A percentile compares a stretch with the other conserved stretches of the same genome.
phyloP scores from a whole-genome alignment of 2,888 invertebrate species.

The Amphipoea oculea region DNA sequence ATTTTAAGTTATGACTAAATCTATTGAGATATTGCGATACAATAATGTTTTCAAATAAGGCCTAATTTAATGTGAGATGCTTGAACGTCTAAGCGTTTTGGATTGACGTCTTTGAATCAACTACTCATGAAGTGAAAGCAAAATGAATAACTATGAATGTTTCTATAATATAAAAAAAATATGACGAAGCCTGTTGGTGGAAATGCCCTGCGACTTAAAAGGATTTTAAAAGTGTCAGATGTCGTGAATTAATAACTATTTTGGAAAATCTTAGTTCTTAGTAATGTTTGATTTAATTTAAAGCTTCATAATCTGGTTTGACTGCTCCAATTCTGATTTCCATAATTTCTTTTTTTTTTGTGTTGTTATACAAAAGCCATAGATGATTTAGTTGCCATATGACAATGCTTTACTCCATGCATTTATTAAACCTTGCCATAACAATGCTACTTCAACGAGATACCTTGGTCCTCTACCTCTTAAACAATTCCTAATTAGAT shows the following conservation, averaged over 20 bases:
- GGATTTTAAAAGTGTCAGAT: not conserved
- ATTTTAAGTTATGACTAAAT: not conserved
- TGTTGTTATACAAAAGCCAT: slow-evolving; percentile 38
- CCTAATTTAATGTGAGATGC: slow-evolving; percentile 34
- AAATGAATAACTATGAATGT: slow-evolving; percentile 5
- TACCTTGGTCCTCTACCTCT: slow-evolving; percentile 74
- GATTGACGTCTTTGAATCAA: slow-evolving; percentile 5
- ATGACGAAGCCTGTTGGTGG: not conserved
- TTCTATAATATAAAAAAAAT: not conserved
- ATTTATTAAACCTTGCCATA: slow-evolving; percentile 67
- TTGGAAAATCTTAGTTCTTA: slow-evolving; percentile 21
- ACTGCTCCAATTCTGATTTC: slow-evolving; percentile 5
- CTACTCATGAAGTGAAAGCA: not conserved
- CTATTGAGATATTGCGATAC: not conserved
- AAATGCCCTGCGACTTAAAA: not conserved
- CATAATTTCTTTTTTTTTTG: no score
- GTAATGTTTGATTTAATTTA: no score
- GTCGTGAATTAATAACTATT: slow-evolving; percentile 3
- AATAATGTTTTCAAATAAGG: slow-evolving; percentile 14
- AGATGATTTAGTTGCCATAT: slow-evolving; percentile 66
- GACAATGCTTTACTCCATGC: slow-evolving; percentile 45
- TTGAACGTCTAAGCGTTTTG: slow-evolving; percentile 24
- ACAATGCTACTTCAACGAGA: slow-evolving; percentile 61
- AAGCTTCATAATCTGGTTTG: slow-evolving; percentile 1
- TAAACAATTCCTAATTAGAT: slow-evolving; percentile 63